Conservation (phyloP, 2,113 vertebrate species). For the Arenaria interpres region DNA sequence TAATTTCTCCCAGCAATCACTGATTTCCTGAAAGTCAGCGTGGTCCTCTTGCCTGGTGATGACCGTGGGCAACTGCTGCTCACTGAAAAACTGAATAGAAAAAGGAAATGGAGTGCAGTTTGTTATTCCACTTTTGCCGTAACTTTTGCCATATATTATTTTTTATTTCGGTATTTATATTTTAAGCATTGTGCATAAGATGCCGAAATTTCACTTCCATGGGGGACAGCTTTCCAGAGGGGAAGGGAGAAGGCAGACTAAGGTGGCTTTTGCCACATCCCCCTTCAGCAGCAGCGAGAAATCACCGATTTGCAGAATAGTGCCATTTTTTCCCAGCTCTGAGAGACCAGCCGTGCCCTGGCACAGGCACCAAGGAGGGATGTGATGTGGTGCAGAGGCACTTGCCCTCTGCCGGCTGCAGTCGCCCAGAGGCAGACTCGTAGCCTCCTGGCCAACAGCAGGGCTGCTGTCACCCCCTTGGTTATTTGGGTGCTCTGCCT, state of each 20-base stretch:
- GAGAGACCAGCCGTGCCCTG: not conserved
- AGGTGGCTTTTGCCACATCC: not conserved
- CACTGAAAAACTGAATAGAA: not conserved
- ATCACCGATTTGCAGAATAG: not conserved
- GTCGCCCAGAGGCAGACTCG: not conserved
- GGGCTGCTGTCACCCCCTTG: not conserved
- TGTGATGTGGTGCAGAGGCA: rapidly evolving
- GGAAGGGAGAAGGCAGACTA: not conserved
- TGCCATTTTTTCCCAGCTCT: not conserved
- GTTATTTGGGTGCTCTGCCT: not conserved
- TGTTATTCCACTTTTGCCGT: not conserved
- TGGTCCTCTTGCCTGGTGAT: not conserved
- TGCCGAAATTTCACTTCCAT: not conserved
- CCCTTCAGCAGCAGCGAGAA: not conserved
- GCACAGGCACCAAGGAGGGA: not conserved
- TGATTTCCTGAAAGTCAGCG: not conserved
- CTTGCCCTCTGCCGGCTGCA: not conserved
- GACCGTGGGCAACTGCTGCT: not conserved
- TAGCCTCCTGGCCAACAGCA: not conserved
- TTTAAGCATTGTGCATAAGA: not conserved
- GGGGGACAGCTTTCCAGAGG: not conserved
- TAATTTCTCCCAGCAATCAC: not conserved
- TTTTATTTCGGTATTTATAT: not conserved
- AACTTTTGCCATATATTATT: not conserved
- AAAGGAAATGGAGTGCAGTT: not conserved